These are phyloP conservation scores for Colinus virginianus DNA, from an alignment of 2,113 vertebrate species.

Conservation along the genomic window DNA sequence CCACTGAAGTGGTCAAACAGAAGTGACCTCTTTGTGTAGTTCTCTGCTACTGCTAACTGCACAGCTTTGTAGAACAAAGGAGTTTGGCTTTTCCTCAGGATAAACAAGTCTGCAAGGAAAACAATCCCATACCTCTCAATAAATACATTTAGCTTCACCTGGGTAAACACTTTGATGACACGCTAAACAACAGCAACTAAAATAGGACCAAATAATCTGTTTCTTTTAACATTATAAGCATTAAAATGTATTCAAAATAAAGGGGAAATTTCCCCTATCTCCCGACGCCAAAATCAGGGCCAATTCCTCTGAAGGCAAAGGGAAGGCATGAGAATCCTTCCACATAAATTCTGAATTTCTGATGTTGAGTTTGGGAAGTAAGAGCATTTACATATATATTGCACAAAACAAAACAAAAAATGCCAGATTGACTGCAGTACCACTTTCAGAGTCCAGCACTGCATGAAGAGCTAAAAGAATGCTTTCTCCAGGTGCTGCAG, in stretches of 20 bases:
- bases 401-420: neutral
- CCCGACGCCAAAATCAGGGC: neutral
- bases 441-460: neutral
- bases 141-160: conserved; percentile 34
- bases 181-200: conserved; percentile 1
- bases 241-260: conserved; percentile 21
- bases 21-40: neutral
- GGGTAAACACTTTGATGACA: conserved; percentile 15
- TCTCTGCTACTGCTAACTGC: neutral
- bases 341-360: neutral
- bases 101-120: conserved; percentile 38
- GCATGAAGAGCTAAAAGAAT: neutral
- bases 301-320: neutral
- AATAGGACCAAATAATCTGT: conserved; percentile 24
- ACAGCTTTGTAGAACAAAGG: neutral
- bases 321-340: neutral
- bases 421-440: neutral
- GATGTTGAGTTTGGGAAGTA: neutral
- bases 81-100: conserved; percentile 12
- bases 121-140: conserved; percentile 23
- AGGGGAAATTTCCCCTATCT: conserved; percentile 51
- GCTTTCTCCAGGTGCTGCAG: neutral
- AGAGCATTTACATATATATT: accelerated
- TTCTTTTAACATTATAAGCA: neutral
- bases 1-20: neutral